Evolutionary conservation across 2,113 vertebrate genomes (phyloP).

Genomic region (Odontesthes bonariensis): DNA sequence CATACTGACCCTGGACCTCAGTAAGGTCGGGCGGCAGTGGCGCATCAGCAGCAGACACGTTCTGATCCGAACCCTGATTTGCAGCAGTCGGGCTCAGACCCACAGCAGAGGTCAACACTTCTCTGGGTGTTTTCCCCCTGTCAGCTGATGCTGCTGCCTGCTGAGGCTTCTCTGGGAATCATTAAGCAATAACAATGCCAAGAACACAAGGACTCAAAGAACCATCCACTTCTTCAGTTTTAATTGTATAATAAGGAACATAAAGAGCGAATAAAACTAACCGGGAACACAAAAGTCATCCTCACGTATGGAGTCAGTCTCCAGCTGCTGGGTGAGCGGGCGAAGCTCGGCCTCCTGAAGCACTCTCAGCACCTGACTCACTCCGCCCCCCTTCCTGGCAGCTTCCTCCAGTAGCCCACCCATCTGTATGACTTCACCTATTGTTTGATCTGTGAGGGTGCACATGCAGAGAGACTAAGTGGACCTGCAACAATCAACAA

Average conservation of each 20-base stretch:
- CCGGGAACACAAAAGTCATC: slow-evolving; percentile 12
- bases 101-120: slow-evolving; percentile 11
- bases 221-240: not conserved
- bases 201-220: too few species aligned
- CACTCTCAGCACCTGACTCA: slow-evolving; percentile 86
- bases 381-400: slow-evolving; percentile 88
- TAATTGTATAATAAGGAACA: not conserved
- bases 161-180: not conserved
- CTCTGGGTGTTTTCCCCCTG: slow-evolving; percentile 23
- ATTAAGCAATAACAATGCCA: not conserved
- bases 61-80: slow-evolving; percentile 38
- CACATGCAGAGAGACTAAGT: not conserved
- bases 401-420: slow-evolving; percentile 80
- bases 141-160: slow-evolving; percentile 18
- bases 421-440: slow-evolving; percentile 87
- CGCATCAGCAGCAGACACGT: slow-evolving; percentile 5
- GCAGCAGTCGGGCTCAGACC: slow-evolving; percentile 38
- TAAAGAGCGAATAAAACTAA: slow-evolving; percentile 17
- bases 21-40: slow-evolving; percentile 13
- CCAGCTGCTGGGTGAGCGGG: slow-evolving; percentile 87
- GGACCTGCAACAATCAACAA: not conserved
- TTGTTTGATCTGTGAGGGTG: slow-evolving; percentile 81
- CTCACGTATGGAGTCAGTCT: slow-evolving; percentile 64
- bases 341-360: slow-evolving; percentile 91
- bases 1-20: slow-evolving; percentile 66